phyloP scores from a whole-genome alignment of 2,797 vertebrate species.

The Tamandua tetradactyla region DNA sequence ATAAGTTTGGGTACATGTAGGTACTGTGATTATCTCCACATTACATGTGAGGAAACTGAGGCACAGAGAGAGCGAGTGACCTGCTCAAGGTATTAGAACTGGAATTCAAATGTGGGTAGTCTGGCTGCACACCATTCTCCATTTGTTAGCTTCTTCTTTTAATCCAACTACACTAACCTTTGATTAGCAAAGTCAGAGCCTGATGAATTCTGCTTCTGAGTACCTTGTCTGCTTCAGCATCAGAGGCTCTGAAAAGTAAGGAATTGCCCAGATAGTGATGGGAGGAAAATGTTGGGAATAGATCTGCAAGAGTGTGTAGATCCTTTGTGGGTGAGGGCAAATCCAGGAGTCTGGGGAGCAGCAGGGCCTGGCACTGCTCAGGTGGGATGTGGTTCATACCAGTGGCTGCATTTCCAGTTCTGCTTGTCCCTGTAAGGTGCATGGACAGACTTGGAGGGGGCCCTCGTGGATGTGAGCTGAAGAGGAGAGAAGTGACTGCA shows the following conservation, averaged over 20 bases:
- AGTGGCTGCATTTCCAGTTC: too few species aligned
- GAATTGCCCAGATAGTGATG: neutral
- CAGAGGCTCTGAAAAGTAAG: neutral
- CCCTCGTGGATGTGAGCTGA: neutral
- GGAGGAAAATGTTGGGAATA: too few species aligned
- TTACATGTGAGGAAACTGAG: too few species aligned
- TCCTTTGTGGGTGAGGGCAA: neutral
- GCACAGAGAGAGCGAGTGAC: too few species aligned
- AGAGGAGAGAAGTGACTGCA: neutral
- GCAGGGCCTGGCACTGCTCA: too few species aligned
- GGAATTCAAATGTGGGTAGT: neutral
- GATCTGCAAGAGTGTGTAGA: neutral
- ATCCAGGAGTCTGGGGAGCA: too few species aligned
- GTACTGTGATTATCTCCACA: too few species aligned
- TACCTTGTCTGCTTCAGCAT: too few species aligned
- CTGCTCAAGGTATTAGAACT: neutral
- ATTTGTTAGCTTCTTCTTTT: neutral
- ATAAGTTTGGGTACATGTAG: neutral
- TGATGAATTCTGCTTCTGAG: neutral
- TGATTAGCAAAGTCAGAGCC: neutral
- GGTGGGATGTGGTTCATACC: too few species aligned
- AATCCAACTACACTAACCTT: neutral
- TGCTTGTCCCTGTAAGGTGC: too few species aligned
- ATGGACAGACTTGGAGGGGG: neutral
- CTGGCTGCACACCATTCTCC: neutral